Evolutionary conservation across 2,888 invertebrate genomes (phyloP), one percentile per base, ranked within the genome.

Genomic region (Crematogaster levior): DNA sequence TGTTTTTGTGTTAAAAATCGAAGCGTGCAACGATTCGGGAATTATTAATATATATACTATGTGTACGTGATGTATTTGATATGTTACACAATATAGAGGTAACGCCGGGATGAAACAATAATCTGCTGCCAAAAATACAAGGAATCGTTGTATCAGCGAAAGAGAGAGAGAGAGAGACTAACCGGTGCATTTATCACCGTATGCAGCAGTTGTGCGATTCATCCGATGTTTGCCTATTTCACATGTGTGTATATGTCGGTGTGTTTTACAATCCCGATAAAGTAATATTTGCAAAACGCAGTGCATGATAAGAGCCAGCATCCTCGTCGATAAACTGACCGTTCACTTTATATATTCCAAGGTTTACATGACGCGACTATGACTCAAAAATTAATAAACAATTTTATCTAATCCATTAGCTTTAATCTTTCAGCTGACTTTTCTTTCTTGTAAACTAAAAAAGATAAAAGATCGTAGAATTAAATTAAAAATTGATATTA

Each of bases 191-290:
- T 80, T 80, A 84, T 85, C 83, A 66, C 34, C 75, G 12, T 65
- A 60, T 74, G 70, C 73, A 84, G 65, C 74, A 27, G 40, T 48
- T 46, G 46, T 27, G 61, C 79, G 72, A 51, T 53, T 81, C 72
- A 66, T 56, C 65, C 82, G 77, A 65, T 88, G 86, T 86, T 88
- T 86, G 82, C 85, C 21, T 63, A 60, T 43, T 60, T 21, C 18
- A 21, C 0, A 7, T 51, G 6, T 27, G 27, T 21, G 30, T 60
- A 5, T 18, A 15, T 37, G 30, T 43, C 18, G 18, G 63, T 60
- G 51, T 81, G 79, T 80, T 74, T 66, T 81, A 27, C 79, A 46
- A 77, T 65, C 48, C 58, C 58, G 86, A 88, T 86, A 85, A 83
- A 56, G 40, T 82, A 34, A 65, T 68, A 65, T 84, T 85, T 80